phyloP scores from a whole-genome alignment of 2,888 invertebrate genomes.

The Leptopilina drosophilae region DNA sequence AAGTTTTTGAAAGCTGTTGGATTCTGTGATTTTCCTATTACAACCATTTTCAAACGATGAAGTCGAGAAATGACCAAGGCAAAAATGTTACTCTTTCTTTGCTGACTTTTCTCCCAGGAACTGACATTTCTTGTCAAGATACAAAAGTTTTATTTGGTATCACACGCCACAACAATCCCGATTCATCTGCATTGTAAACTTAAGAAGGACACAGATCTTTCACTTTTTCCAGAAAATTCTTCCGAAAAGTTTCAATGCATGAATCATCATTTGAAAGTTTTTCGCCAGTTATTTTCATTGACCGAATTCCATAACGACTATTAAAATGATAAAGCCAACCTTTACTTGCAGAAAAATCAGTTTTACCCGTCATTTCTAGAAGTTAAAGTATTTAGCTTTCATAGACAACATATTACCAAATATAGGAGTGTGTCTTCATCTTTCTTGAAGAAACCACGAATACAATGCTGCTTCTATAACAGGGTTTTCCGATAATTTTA shows the following conservation, averaged over 20 bases:
- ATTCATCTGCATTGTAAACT: background rate
- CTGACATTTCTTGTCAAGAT: conserved; percentile 1
- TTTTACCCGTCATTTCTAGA: background rate
- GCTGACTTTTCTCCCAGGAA: background rate
- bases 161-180: background rate
- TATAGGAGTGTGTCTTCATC: background rate
- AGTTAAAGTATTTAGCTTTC: background rate
- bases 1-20: background rate
- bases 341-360: conserved; percentile 4
- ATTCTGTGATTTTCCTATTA: background rate
- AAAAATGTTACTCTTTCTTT: background rate
- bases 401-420: background rate
- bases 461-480: background rate
- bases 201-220: conserved; percentile 1
- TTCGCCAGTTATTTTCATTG: background rate
- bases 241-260: background rate
- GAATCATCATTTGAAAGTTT: background rate
- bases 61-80: background rate
- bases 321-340: conserved; percentile 3
- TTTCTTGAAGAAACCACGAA: conserved; percentile 6
- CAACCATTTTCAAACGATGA: background rate
- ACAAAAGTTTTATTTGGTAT: background rate
- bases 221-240: background rate
- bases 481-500: background rate
- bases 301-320: background rate